Evolutionary conservation across 2,888 invertebrate genomes (phyloP), one percentile per base, ranked within the genome.

Genomic region (Ernsta delagoae): DNA sequence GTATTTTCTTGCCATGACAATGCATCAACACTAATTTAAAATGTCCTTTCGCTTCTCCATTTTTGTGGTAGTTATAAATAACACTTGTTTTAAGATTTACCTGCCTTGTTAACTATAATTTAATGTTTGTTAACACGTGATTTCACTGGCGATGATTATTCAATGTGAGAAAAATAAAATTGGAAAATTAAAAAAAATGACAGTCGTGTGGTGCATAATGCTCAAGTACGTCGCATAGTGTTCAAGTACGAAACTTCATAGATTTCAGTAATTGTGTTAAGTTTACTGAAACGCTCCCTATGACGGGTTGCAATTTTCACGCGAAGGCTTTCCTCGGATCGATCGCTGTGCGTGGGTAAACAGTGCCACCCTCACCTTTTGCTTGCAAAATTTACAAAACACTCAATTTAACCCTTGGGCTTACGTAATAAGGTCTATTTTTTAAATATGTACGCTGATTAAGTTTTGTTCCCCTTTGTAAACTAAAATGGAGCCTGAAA

Each of bases 1-100:
- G 86, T 93, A 94, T 89, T 93, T 93, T 84, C 89, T 92, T 85
- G 93, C 93, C 93, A 93, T 92, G 78, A 83, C 92, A 89, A 80
- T 77, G 75, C 82, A 83, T 77, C 65, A 60, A 67, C 70, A 50
- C 4, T 45, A 56, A 68, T 45, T 31, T 11, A 12, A 48, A 48
- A 3, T 12, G 31, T 41, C 4, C 41, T 56, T 24, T 31, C 8
- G 59, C 57, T 43, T 34, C 39, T 59, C 39, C 59, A 54, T 60
- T n/a, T 61, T 60, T 3, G 4, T 24, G 16, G 11, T 4, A 34
- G 11, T 56, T 34, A n/a, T n/a, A n/a, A n/a, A 11, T 53, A 53
- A 53, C 7, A 50, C 16, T 16, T 16, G 7, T 3, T 12, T 2
- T 12, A 48, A 48, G 3, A 9, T 36, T 12, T 48, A 48, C 7